These are phyloP conservation scores for Tenualosa thibaudeaui DNA, from an alignment of 2,797 vertebrate genomes.

Conservation along the genomic window DNA sequence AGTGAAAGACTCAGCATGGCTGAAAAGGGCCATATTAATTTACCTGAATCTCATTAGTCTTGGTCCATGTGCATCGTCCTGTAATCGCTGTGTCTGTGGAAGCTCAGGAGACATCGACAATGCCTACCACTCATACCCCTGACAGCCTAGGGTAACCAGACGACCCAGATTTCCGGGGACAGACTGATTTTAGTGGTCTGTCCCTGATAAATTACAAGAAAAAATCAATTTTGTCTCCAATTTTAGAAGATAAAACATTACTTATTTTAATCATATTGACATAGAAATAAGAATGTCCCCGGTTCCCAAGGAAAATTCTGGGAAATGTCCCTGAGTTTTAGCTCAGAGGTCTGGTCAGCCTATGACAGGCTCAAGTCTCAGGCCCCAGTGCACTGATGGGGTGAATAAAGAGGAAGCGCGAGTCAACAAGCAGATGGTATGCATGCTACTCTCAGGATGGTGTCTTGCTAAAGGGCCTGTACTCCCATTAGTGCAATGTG, in stretches of 20 bases:
- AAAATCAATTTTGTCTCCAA: too few relatives aligned
- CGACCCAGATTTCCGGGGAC: too few relatives aligned
- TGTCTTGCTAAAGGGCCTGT: not conserved
- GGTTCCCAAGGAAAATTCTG: too few relatives aligned
- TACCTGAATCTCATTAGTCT: slow-evolving; percentile 12
- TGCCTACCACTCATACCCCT: not conserved
- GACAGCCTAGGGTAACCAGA: not conserved
- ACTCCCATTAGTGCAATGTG: not conserved
- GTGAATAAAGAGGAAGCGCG: not conserved
- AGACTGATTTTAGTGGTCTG: too few relatives aligned
- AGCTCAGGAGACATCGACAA: not conserved
- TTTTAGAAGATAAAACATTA: too few relatives aligned
- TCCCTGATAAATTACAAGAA: too few relatives aligned
- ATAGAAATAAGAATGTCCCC: too few relatives aligned
- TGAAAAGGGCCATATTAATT: not conserved
- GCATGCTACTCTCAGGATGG: not conserved
- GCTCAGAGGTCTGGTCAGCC: too few relatives aligned
- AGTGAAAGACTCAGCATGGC: not conserved
- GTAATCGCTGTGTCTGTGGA: not conserved
- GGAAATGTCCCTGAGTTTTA: too few relatives aligned
- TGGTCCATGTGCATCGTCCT: not conserved
- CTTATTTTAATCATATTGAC: too few relatives aligned
- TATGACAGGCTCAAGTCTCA: not conserved
- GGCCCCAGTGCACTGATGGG: not conserved
- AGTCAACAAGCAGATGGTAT: slow-evolving; percentile 13